These are phyloP conservation scores for Dromius quadrimaculatus DNA, from an alignment of 2,888 invertebrate genomes.

Conservation along the genomic window DNA sequence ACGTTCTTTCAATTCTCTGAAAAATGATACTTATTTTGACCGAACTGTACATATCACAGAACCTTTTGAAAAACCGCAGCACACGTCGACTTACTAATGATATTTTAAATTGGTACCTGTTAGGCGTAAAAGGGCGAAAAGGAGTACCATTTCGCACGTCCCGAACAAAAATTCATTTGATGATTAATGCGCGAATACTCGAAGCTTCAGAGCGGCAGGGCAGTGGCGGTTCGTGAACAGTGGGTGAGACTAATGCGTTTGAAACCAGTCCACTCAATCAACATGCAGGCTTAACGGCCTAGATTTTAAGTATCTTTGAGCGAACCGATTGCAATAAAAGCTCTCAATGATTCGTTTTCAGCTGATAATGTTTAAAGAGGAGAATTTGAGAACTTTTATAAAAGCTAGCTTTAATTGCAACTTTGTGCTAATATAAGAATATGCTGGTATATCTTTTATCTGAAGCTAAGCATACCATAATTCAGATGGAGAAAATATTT, in stretches of 20 bases:
- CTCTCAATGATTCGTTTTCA: neutral
- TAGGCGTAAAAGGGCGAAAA: constrained; percentile 40
- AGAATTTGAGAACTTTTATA: too few relatives aligned
- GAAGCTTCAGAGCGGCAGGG: neutral
- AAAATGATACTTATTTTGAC: too few relatives aligned
- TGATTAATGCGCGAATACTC: constrained; percentile 32
- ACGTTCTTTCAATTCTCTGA: too few relatives aligned
- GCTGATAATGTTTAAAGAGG: too few relatives aligned
- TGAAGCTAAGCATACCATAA: too few relatives aligned
- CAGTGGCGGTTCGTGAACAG: constrained; percentile 14
- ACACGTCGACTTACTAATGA: constrained; percentile 28
- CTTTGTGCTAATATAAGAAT: too few relatives aligned
- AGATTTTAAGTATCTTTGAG: constrained; percentile 8
- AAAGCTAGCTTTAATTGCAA: too few relatives aligned
- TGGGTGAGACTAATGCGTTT: neutral
- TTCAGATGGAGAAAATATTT: too few relatives aligned
- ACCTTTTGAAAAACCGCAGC: too few relatives aligned
- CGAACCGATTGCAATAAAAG: neutral
- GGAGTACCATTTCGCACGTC: constrained; percentile 40
- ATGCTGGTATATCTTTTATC: too few relatives aligned
- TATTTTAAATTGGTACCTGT: constrained; percentile 40
- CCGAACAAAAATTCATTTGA: constrained; percentile 36
- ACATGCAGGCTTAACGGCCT: neutral
- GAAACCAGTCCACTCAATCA: constrained; percentile 10
- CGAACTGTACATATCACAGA: too few relatives aligned